Evolutionary conservation across 2,888 invertebrate genomes (phyloP).

Genomic region (Archips xylosteana): DNA sequence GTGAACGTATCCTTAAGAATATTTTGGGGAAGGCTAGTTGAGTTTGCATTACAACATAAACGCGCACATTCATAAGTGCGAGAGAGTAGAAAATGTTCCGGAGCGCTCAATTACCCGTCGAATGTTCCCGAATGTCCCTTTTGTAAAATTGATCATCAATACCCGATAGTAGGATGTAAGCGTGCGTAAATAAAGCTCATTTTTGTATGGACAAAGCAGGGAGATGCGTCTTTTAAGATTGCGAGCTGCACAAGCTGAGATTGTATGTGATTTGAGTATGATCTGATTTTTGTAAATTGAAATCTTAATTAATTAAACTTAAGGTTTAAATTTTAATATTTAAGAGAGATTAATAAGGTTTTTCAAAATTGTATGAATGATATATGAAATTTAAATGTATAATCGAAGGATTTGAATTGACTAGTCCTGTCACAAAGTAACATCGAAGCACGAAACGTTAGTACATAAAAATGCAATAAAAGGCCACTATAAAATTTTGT

Average conservation of each 20-base stretch:
- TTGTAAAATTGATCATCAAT: conserved; percentile 32
- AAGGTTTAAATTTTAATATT: conserved; percentile 15
- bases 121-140: conserved; percentile 1
- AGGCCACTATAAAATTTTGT: conserved; percentile 10
- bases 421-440: conserved; percentile 28
- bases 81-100: no score
- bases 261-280: conserved; percentile 37
- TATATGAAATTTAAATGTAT: neutral
- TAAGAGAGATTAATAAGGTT: conserved; percentile 7
- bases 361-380: neutral
- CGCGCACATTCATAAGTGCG: no score
- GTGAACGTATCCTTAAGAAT: no score
- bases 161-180: conserved; percentile 29
- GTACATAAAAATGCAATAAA: conserved; percentile 37
- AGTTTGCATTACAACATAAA: no score
- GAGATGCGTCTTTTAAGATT: conserved; percentile 41
- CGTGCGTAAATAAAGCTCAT: conserved; percentile 34
- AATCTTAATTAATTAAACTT: conserved; percentile 15
- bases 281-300: conserved; percentile 40
- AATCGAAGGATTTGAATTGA: conserved; percentile 18
- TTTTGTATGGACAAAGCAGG: conserved; percentile 50
- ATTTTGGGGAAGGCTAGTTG: no score
- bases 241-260: conserved; percentile 20
- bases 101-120: no score
- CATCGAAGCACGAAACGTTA: conserved; percentile 35